phyloP scores from a whole-genome alignment of 1,140 invertebrate genomes.

The Plutomurus gul region DNA sequence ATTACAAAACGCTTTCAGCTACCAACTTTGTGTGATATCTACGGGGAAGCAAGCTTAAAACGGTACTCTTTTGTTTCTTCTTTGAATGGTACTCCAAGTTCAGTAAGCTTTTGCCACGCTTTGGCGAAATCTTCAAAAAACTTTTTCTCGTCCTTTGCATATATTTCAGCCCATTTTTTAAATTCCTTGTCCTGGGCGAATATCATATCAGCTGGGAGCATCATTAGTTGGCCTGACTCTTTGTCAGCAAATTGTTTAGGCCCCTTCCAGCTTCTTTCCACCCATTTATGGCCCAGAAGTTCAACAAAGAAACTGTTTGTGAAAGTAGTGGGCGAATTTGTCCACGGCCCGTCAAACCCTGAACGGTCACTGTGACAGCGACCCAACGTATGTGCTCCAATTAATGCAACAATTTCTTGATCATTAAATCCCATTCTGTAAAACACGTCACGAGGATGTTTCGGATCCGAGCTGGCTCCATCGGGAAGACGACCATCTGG shows the following conservation, averaged over 20 bases:
- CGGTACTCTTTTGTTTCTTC: slow-evolving; percentile 31
- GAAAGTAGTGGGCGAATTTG: slow-evolving; percentile 43
- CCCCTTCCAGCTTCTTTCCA: slow-evolving; percentile 43
- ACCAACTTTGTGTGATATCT: background rate
- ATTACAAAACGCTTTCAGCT: too few species aligned
- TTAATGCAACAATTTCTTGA: slow-evolving; percentile 39
- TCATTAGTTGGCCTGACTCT: slow-evolving; percentile 46
- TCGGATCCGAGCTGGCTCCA: slow-evolving; percentile 27
- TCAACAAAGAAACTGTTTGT: slow-evolving; percentile 43
- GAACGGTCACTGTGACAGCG: slow-evolving; percentile 44
- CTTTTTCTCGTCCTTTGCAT: slow-evolving; percentile 47
- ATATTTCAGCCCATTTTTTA: slow-evolving; percentile 43
- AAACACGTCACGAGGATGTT: slow-evolving; percentile 42
- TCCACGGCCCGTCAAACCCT: slow-evolving; percentile 49
- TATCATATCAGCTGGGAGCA: slow-evolving; percentile 48
- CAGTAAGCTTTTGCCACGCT: slow-evolving; percentile 44
- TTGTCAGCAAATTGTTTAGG: slow-evolving; percentile 48
- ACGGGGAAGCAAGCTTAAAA: slow-evolving; percentile 32
- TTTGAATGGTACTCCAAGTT: slow-evolving; percentile 43
- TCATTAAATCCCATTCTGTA: slow-evolving; percentile 45
- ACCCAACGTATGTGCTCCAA: slow-evolving; percentile 40
- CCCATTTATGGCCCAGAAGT: slow-evolving; percentile 43
- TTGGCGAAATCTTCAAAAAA: slow-evolving; percentile 48
- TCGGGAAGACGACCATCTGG: slow-evolving; percentile 28
- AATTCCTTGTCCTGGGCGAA: slow-evolving; percentile 46